A percentile compares a stretch with the other conserved stretches of the same genome.
These are phyloP conservation scores for Noctilio leporinus DNA, from an alignment of 2,113 vertebrate species.

Conservation along the genomic window DNA sequence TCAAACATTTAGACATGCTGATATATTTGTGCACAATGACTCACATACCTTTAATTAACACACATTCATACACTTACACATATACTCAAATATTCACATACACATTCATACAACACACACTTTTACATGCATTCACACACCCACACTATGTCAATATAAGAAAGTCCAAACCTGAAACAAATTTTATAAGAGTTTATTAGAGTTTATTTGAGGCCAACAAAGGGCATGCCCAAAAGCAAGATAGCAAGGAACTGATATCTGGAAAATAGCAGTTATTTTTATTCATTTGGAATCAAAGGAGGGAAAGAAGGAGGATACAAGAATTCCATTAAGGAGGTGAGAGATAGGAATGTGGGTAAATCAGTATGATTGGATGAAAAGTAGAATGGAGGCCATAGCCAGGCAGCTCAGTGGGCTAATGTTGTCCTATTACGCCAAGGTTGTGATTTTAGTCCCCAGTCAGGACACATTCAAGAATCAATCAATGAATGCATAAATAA, in stretches of 20 bases:
- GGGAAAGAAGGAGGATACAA: not conserved
- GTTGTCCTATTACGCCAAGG: too few species aligned
- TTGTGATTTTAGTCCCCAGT: too few species aligned
- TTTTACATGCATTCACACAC: not conserved
- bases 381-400: not conserved
- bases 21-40: not conserved
- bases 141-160: not conserved
- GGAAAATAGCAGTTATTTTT: not conserved
- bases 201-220: not conserved
- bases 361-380: not conserved
- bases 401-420: too few species aligned
- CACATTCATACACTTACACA: not conserved
- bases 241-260: not conserved
- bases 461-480: too few species aligned
- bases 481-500: too few species aligned
- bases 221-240: not conserved
- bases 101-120: not conserved
- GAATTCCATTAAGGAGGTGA: not conserved
- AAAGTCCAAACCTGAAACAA: not conserved
- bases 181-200: not conserved
- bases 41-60: not conserved
- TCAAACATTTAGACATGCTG: not conserved
- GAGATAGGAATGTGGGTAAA: not conserved
- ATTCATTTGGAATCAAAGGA: not conserved
- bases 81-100: not conserved